Conservation (phyloP, 2,888 invertebrate species). For the Ethmia dodecea region DNA sequence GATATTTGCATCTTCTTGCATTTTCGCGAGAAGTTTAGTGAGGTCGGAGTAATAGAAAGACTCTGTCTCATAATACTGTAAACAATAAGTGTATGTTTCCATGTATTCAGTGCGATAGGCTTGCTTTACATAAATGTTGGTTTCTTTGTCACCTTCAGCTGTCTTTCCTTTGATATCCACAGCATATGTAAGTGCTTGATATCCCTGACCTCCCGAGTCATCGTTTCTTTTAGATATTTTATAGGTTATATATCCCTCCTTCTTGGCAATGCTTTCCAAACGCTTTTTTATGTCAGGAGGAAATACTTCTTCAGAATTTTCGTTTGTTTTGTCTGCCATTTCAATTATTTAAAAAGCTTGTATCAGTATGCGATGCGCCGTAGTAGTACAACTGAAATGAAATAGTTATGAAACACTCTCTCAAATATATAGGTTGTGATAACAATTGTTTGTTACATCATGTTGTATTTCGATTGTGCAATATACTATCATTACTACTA, state of each 20-base stretch:
- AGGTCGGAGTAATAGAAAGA: conserved; percentile 32
- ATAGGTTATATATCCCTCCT: conserved; percentile 26
- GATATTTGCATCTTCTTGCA: conserved; percentile 37
- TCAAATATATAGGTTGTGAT: too few relatives aligned
- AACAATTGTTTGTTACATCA: too few relatives aligned
- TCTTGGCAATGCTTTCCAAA: conserved; percentile 1
- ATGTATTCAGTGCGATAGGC: conserved; percentile 21
- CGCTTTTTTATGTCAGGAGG: background rate
- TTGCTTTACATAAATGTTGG: conserved; percentile 41
- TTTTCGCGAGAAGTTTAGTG: conserved; percentile 26
- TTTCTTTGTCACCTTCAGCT: conserved; percentile 29
- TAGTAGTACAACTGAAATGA: too few relatives aligned
- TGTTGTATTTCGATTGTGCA: too few relatives aligned
- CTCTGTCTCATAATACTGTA: conserved; percentile 30
- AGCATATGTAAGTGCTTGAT: conserved; percentile 34
- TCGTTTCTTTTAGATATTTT: conserved; percentile 22
- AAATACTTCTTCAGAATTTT: background rate
- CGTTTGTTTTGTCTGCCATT: conserved; percentile 23
- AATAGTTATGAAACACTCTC: too few relatives aligned
- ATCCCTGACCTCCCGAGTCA: conserved; percentile 39
- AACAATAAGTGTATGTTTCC: conserved; percentile 21
- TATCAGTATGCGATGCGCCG: too few relatives aligned
- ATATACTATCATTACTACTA: too few relatives aligned
- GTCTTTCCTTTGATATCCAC: conserved; percentile 39
- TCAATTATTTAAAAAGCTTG: too few relatives aligned